Base-by-base conservation (phyloP, 2,888 invertebrate species). In the Cecidostiba fungosa region DNA sequence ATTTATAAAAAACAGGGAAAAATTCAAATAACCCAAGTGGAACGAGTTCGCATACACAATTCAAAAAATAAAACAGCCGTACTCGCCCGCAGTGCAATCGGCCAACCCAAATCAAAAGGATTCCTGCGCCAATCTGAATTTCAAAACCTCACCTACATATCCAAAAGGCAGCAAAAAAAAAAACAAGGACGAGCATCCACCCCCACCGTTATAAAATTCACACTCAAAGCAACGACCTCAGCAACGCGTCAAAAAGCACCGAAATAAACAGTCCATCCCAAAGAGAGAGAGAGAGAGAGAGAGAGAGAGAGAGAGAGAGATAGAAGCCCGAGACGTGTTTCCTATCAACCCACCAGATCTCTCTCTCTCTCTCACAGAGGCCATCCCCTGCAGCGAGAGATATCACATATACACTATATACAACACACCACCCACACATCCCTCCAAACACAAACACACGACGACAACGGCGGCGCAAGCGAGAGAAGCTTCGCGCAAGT, bases 401-500 rank as follows among this genome's bases (percentile, higher is more conserved):
- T n/a, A n/a, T n/a, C n/a, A n/a, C n/a, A n/a, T n/a, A n/a, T n/a
- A n/a, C n/a, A n/a, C n/a, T n/a, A 16, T 16, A 50, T 16, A 19
- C 16, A 50, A 50, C 50, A 1, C 0, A 6, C 0, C 50, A 19
- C 50, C 50, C 50, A 50, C 50, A 50, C 50, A 16, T 19, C 50
- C 50, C 19, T 19, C 16, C 19, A 3, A 50, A 19, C 50, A 50
- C 50, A 16, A 50, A 16, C 3, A 50, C 50, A 5, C 50, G 50
- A 4, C 50, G 47, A 0, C 16, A 8, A 32, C 32, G 66, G 66
- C 26, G 69, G 69, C 69, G 69, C 69, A 29, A 10, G 29, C 14
- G 50, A 4, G 54, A 59, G n/a, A 59, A 59, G 54, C 54, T 59
- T 59, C 54, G 54, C 54, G 54, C 54, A 59, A 59, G 54, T 59